phyloP scores from a whole-genome alignment of 2,888 invertebrate species.

The Acronicta leporina region DNA sequence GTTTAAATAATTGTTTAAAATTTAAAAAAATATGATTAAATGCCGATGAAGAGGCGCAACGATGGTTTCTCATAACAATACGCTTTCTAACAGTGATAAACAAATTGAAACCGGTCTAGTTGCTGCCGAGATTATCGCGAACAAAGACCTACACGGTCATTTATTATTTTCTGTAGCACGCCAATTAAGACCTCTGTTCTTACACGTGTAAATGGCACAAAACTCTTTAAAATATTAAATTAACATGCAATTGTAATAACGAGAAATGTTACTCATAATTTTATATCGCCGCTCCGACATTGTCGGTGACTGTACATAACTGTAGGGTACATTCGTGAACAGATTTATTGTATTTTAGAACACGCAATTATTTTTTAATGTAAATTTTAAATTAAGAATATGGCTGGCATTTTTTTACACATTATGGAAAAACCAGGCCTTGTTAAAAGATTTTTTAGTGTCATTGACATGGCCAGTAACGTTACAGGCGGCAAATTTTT shows the following conservation, averaged over 20 bases:
- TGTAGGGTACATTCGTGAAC: constrained; percentile 59
- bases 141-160: constrained; percentile 24
- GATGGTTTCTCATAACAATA: constrained; percentile 20
- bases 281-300: constrained; percentile 53
- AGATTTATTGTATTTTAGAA: constrained; percentile 54
- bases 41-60: background rate
- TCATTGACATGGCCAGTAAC: constrained; percentile 8
- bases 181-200: constrained; percentile 43
- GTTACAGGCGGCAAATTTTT: constrained; percentile 2
- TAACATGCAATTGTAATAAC: constrained; percentile 56
- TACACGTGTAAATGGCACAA: constrained; percentile 42
- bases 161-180: constrained; percentile 39
- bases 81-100: constrained; percentile 31
- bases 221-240: constrained; percentile 49
- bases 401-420: constrained; percentile 2
- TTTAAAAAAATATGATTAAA: constrained; percentile 7
- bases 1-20: background rate
- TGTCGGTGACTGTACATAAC: constrained; percentile 51
- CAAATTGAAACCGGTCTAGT: constrained; percentile 28
- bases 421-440: constrained; percentile 9
- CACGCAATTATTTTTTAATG: constrained; percentile 37
- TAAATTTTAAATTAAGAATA: constrained; percentile 30
- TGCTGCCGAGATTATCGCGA: constrained; percentile 25
- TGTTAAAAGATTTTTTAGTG: background rate
- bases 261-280: constrained; percentile 60